Evolutionary conservation across 1,140 invertebrate genomes (phyloP).

Genomic region (Drosophila fuyamai): DNA sequence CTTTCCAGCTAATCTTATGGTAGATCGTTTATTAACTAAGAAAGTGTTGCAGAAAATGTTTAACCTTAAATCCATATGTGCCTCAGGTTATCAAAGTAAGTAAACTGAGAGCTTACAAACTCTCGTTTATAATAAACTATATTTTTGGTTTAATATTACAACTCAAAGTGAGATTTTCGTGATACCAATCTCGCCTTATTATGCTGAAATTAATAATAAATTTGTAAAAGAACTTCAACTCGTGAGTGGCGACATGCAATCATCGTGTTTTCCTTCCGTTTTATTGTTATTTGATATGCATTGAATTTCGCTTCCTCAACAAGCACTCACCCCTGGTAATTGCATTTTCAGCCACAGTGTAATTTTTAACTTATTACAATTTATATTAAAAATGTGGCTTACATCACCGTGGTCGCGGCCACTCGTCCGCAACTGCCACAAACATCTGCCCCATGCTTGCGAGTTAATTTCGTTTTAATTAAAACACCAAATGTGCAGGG

Average conservation of each 20-base stretch:
- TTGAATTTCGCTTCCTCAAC: neutral
- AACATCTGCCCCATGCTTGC: constrained; percentile 13
- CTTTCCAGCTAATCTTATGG: neutral
- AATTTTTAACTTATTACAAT: constrained; percentile 35
- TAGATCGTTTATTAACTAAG: too few relatives aligned
- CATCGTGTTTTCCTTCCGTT: neutral
- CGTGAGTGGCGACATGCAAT: constrained; percentile 9
- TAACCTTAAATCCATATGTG: too few relatives aligned
- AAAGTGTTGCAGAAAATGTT: too few relatives aligned
- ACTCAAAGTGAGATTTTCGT: too few relatives aligned
- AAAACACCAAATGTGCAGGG: constrained; percentile 67
- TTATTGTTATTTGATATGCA: constrained; percentile 15
- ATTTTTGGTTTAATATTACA: too few relatives aligned
- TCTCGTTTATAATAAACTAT: too few relatives aligned
- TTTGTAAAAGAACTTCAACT: constrained; percentile 1
- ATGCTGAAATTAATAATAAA: neutral
- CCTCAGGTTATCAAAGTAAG: too few relatives aligned
- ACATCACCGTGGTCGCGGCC: constrained; percentile 10
- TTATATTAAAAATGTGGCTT: constrained; percentile 58
- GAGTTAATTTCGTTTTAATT: constrained; percentile 81
- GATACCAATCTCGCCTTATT: too few relatives aligned
- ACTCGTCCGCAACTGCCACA: constrained; percentile 31
- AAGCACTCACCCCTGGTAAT: constrained; percentile 23
- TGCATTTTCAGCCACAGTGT: constrained; percentile 34
- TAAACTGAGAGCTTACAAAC: too few relatives aligned